phyloP scores from a whole-genome alignment of 1,140 invertebrate genomes.

The Microplitis mediator region DNA sequence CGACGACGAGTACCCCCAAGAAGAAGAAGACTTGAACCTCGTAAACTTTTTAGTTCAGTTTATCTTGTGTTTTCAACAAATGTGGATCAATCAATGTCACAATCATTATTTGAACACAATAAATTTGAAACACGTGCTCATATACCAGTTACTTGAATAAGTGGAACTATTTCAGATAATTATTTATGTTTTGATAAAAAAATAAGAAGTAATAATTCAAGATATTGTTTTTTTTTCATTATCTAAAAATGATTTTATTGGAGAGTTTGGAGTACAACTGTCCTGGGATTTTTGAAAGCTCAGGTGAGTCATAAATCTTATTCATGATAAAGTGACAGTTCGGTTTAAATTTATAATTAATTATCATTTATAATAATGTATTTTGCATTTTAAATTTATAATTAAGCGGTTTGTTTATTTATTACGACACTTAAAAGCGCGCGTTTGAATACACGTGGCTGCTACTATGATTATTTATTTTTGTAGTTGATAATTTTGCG shows the following conservation, averaged over 20 bases:
- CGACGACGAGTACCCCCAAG: too few species aligned
- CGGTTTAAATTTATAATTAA: background rate
- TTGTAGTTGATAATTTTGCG: background rate
- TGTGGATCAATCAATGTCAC: slow-evolving; percentile 12
- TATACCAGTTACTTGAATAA: too few species aligned
- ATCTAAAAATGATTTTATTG: slow-evolving; percentile 1
- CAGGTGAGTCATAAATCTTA: background rate
- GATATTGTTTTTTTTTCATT: background rate
- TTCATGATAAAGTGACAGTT: background rate
- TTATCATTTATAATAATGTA: background rate
- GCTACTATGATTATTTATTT: background rate
- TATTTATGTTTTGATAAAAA: background rate
- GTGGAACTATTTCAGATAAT: background rate
- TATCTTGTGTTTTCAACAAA: slow-evolving; percentile 19
- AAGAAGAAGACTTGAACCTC: background rate
- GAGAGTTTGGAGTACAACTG: background rate
- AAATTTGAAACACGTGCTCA: background rate
- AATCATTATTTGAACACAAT: background rate
- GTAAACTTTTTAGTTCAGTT: slow-evolving; percentile 9
- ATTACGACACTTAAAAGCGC: background rate
- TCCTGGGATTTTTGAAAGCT: background rate
- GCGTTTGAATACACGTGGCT: background rate
- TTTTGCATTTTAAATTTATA: too few species aligned
- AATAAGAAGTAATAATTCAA: background rate
- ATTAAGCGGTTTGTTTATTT: too few species aligned